A percentile compares a stretch with the other conserved stretches of the same genome.
Conservation (phyloP, 2,113 vertebrate species). For the Trochalopteron elliotii region DNA sequence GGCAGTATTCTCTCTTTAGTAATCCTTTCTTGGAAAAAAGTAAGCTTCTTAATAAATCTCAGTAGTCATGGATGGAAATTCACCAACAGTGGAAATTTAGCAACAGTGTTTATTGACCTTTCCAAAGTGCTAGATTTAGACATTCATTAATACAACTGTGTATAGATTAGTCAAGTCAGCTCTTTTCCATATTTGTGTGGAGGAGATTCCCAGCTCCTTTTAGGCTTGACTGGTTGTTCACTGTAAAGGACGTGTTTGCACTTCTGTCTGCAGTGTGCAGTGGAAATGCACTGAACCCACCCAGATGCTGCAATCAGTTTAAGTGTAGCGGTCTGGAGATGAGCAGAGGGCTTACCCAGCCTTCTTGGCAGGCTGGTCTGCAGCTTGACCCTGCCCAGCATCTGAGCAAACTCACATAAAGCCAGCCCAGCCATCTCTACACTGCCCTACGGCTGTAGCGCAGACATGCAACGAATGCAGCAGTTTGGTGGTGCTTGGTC, state of each 20-base stretch:
- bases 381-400: not conserved
- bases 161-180: not conserved
- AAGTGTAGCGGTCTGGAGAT: not conserved
- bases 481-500: not conserved
- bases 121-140: slow-evolving; percentile 40
- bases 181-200: not conserved
- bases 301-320: not conserved
- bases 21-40: slow-evolving; percentile 62
- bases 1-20: slow-evolving; percentile 18
- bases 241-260: not conserved
- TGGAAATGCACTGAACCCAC: not conserved
- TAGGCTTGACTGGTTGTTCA: not conserved
- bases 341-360: not conserved
- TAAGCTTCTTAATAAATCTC: slow-evolving; percentile 62
- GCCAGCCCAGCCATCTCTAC: not conserved
- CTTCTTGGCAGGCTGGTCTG: not conserved
- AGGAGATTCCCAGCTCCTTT: not conserved
- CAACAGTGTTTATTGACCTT: slow-evolving; percentile 49
- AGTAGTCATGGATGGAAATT: slow-evolving; percentile 30
- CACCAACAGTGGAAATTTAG: not conserved
- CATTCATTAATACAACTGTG: slow-evolving; percentile 26
- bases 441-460: not conserved
- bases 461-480: accelerated
- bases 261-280: not conserved
- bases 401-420: not conserved